Conservation (phyloP, 1,140 invertebrate genomes). For the Leptinotarsa texana region DNA sequence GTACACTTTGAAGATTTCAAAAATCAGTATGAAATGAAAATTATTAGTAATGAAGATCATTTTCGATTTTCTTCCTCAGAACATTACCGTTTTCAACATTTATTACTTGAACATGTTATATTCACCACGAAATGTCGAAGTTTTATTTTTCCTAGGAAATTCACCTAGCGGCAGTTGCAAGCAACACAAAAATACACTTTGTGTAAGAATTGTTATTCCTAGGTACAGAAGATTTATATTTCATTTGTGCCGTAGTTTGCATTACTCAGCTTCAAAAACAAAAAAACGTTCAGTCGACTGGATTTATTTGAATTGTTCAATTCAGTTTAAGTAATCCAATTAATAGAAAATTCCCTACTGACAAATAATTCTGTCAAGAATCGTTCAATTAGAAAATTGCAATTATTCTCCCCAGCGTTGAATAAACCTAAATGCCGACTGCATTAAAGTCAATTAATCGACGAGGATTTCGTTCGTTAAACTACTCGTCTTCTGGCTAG, state of each 20-base stretch:
- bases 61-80: not conserved
- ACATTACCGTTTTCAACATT: not conserved
- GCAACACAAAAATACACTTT: not conserved
- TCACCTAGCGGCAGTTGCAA: not conserved
- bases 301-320: not conserved
- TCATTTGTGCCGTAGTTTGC: too few relatives aligned
- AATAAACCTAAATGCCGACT: not conserved
- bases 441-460: not conserved
- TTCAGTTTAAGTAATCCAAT: not conserved
- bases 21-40: not conserved
- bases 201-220: too few relatives aligned
- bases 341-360: not conserved
- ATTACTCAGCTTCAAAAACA: too few relatives aligned
- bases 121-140: not conserved
- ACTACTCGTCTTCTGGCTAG: too few relatives aligned
- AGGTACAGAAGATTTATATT: too few relatives aligned
- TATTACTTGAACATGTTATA: not conserved
- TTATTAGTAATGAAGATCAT: not conserved
- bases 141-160: not conserved
- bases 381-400: constrained; percentile 1
- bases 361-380: not conserved
- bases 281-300: not conserved
- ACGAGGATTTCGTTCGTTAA: too few relatives aligned
- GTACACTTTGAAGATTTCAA: too few relatives aligned
- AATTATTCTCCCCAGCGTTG: constrained; percentile 2